These are phyloP conservation scores for Pipistrellus pipistrellus DNA, from an alignment of 2,797 vertebrate genomes.

Conservation along the genomic window DNA sequence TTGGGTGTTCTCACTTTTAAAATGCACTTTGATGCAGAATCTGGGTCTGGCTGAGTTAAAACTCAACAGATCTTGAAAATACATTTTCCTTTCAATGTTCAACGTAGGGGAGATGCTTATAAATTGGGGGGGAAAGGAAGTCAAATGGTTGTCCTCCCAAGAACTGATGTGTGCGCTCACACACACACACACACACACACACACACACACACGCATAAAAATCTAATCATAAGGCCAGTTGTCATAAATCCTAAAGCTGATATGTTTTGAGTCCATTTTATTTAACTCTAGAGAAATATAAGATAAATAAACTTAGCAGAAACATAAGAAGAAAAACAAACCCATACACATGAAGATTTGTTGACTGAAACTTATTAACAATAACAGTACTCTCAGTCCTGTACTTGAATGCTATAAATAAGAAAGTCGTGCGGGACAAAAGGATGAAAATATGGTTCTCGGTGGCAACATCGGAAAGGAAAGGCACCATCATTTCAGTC, in stretches of 20 bases:
- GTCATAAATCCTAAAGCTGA: constrained; percentile 35
- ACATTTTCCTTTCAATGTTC: neutral
- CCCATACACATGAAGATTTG: constrained; percentile 6
- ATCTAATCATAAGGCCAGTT: neutral
- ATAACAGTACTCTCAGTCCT: neutral
- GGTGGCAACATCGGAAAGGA: neutral
- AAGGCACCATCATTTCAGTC: constrained; percentile 18
- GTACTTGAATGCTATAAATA: constrained; percentile 43
- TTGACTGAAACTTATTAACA: constrained; percentile 44
- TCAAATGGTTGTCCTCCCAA: neutral
- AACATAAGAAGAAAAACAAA: constrained; percentile 54
- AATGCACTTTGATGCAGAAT: neutral
- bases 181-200: neutral
- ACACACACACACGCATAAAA: neutral
- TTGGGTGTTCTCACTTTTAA: neutral
- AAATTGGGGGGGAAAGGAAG: neutral
- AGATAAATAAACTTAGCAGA: constrained; percentile 57
- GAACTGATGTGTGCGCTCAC: neutral
- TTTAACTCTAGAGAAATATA: constrained; percentile 52
- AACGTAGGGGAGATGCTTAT: neutral
- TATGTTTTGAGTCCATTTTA: constrained; percentile 29
- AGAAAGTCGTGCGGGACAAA: neutral
- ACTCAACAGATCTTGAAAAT: neutral
- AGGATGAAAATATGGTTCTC: constrained; percentile 53
- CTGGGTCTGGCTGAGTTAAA: neutral